phyloP scores from a whole-genome alignment of 2,888 invertebrate genomes.

The Drosophila recens region DNA sequence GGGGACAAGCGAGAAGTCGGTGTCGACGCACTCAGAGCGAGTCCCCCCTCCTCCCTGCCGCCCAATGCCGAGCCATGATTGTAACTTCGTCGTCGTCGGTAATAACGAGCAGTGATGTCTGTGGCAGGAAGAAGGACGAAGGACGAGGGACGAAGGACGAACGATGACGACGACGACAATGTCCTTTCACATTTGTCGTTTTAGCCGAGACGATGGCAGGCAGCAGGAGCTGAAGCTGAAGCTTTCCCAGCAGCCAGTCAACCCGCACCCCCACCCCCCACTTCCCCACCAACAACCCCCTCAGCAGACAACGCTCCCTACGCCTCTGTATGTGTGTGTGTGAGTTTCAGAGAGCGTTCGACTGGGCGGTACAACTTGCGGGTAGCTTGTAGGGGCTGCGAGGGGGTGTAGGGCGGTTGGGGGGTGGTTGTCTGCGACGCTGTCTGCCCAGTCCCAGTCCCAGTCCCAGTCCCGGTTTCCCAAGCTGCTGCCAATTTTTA shows the following conservation, averaged over 20 bases:
- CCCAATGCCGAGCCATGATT: constrained; percentile 34
- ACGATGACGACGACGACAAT: constrained; percentile 72
- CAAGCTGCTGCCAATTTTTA: constrained; percentile 80
- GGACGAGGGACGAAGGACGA: constrained; percentile 23
- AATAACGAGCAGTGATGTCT: constrained; percentile 66
- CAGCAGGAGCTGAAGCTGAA: constrained; percentile 29
- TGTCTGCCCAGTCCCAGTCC: constrained; percentile 58
- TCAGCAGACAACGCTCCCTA: constrained; percentile 15
- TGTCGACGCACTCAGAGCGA: constrained; percentile 76
- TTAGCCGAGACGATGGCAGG: constrained; percentile 71
- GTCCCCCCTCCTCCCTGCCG: neutral
- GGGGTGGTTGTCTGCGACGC: constrained; percentile 73
- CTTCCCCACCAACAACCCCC: neutral
- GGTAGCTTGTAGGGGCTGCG: neutral
- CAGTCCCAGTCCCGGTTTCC: constrained; percentile 37
- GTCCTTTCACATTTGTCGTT: constrained; percentile 81
- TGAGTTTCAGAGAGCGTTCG: constrained; percentile 12
- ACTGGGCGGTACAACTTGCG: constrained; percentile 30
- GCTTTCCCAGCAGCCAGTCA: constrained; percentile 20
- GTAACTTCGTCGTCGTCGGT: constrained; percentile 63
- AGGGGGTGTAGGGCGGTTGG: constrained; percentile 31
- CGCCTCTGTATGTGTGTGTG: constrained; percentile 14
- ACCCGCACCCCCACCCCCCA: neutral
- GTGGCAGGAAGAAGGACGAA: constrained; percentile 55
- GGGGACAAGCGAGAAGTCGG: constrained; percentile 46